Evolutionary conservation across 2,797 vertebrate species (phyloP), one percentile per base, ranked within the genome.

Genomic region (Trachurus trachurus): DNA sequence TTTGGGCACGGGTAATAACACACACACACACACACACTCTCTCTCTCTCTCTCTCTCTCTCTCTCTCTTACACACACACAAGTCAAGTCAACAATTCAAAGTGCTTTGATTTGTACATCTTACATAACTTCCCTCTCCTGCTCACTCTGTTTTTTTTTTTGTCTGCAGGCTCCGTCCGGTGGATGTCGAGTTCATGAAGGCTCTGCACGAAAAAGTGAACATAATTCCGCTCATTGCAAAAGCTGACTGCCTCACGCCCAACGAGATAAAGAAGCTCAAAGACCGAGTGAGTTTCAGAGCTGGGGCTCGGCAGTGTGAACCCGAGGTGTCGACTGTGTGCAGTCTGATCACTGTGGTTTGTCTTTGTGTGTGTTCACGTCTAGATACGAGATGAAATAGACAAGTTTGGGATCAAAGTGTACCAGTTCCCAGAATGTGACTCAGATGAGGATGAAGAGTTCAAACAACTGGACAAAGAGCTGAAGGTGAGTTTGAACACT

Each of bases 401-500:
- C 89, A 98, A 96, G 86, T 99, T 99, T 74, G 98, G 98, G 64
- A 99, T 99, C 91, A 99, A 98, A 71, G 97, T 99, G 9, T 99
- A 99, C 92, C 98, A 99, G 94, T 99, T 99, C 83, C 98, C 98
- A 0, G 98, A 99, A 84, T 99, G 98, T 73, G 98, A 99, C 93
- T 99, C 98, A 0, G 98, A 99, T 10, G 98, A 99, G 89, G 98
- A 99, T 21, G 98, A 99, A 72, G 98, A 99, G 80, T 99, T 99
- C 78, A 99, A 99, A 85, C 98, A 99, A 83, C 97, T 99, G 61
- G 98, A 99, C 82, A 97, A 97, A 90, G 98, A 99, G 82, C 92
- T 99, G 87, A 99, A 99, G 96, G 98, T 99, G 85, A 92, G 91
- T 75, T n/a, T 44, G 2, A 19, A 2, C 39, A 44, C 6, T 59